Percentiles rank a stretch among this genome's conserved stretches.
These are phyloP conservation scores for Chironomus riparius DNA, from an alignment of 2,888 invertebrate species.

Conservation along the genomic window DNA sequence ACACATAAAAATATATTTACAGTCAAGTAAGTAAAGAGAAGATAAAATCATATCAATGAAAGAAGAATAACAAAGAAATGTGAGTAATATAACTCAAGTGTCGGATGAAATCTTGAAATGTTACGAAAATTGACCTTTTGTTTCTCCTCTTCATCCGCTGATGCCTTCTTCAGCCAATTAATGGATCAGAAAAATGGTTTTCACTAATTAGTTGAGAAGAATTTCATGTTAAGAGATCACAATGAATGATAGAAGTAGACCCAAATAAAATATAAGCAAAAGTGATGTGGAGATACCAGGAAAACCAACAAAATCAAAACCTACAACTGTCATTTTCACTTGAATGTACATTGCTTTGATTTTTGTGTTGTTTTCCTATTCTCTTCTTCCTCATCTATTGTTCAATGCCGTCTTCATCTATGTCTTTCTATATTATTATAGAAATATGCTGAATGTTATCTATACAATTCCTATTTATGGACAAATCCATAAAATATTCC, in stretches of 20 bases:
- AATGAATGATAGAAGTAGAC: constrained; percentile 13
- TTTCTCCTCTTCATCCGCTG: background rate
- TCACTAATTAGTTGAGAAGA: constrained; percentile 20
- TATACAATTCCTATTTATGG: no score
- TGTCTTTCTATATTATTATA: background rate
- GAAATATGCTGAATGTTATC: no score
- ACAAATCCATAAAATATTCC: no score
- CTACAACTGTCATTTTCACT: constrained; percentile 22
- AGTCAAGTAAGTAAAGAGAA: background rate
- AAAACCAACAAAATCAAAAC: constrained; percentile 2
- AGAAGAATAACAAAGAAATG: background rate
- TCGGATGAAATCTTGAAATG: background rate
- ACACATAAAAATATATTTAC: background rate
- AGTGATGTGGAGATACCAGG: no score
- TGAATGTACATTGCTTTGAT: constrained; percentile 4
- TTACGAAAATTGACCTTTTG: constrained; percentile 24
- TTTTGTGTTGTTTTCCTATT: background rate
- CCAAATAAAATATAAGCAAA: background rate
- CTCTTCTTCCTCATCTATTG: background rate
- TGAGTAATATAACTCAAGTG: constrained; percentile 14
- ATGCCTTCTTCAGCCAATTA: constrained; percentile 18
- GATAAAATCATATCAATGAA: background rate
- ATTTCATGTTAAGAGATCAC: constrained; percentile 24
- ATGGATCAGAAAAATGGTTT: constrained; percentile 26
- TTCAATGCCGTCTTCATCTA: background rate